phyloP scores from a whole-genome alignment of 2,888 invertebrate genomes.

The Alviniconcha strummeri region DNA sequence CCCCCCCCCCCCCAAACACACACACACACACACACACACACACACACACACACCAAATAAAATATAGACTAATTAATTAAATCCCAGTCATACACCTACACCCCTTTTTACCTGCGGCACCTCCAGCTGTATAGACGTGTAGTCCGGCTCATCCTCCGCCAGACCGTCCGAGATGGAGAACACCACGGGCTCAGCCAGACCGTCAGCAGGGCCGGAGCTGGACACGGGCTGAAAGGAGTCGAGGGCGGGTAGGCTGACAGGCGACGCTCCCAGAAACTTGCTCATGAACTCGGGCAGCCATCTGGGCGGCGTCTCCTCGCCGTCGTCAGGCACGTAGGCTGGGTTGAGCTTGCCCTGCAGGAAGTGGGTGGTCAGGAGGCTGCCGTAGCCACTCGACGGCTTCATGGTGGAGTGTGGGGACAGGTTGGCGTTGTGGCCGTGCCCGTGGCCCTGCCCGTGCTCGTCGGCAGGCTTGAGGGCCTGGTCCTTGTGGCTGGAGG shows the following conservation, averaged over 20 bases:
- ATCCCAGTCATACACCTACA: too few relatives aligned
- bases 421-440: background rate
- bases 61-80: too few relatives aligned
- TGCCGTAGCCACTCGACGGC: conserved; percentile 30
- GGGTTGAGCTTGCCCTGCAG: conserved; percentile 33
- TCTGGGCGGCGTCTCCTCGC: conserved; percentile 32
- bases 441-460: background rate
- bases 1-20: background rate
- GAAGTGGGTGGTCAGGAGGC: conserved; percentile 24
- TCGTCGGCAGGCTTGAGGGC: background rate
- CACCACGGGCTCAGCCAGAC: background rate
- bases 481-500: conserved; percentile 26
- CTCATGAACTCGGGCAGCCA: conserved; percentile 33
- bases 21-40: background rate
- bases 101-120: background rate
- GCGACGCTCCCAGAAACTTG: background rate
- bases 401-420: background rate
- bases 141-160: background rate
- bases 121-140: conserved; percentile 5
- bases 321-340: conserved; percentile 35
- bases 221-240: background rate
- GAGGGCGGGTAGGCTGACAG: background rate
- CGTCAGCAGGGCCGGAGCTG: background rate
- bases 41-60: background rate
- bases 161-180: conserved; percentile 19